These are phyloP conservation scores for Hyaena hyaena DNA, from an alignment of 2,113 vertebrate species.

Conservation along the genomic window DNA sequence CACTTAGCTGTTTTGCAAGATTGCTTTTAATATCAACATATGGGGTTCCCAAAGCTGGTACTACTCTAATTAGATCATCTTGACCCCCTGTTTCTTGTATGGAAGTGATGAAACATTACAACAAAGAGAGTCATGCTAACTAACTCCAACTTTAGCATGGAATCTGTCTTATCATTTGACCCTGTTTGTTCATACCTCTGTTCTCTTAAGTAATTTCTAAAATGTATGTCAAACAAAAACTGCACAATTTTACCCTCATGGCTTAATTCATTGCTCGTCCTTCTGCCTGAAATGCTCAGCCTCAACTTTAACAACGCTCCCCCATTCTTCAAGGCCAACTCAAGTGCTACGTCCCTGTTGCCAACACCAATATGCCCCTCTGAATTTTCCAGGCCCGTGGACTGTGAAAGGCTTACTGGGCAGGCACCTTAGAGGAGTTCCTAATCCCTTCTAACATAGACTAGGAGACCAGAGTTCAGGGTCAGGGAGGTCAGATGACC, in stretches of 20 bases:
- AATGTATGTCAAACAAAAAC: not conserved
- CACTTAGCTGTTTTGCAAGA: not conserved
- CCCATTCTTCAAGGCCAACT: not conserved
- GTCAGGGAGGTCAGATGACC: not conserved
- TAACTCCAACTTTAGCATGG: not conserved
- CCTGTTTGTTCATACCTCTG: not conserved
- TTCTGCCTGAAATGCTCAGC: not conserved
- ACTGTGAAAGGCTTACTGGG: not conserved
- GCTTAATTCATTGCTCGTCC: not conserved
- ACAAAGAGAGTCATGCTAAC: not conserved
- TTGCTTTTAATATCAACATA: not conserved
- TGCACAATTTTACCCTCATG: not conserved
- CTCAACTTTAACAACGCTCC: not conserved
- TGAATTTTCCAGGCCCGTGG: not conserved
- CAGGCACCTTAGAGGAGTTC: not conserved
- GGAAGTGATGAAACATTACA: not conserved
- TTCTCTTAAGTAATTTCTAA: not conserved
- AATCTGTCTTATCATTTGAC: not conserved
- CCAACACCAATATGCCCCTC: not conserved
- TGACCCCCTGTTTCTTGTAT: not conserved
- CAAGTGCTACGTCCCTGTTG: not conserved
- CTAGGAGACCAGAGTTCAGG: not conserved
- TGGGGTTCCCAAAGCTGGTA: not conserved
- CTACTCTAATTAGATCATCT: not conserved
- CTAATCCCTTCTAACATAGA: not conserved